Base-by-base conservation (phyloP, 2,113 vertebrate species). In the Pseudopodoces humilis region DNA sequence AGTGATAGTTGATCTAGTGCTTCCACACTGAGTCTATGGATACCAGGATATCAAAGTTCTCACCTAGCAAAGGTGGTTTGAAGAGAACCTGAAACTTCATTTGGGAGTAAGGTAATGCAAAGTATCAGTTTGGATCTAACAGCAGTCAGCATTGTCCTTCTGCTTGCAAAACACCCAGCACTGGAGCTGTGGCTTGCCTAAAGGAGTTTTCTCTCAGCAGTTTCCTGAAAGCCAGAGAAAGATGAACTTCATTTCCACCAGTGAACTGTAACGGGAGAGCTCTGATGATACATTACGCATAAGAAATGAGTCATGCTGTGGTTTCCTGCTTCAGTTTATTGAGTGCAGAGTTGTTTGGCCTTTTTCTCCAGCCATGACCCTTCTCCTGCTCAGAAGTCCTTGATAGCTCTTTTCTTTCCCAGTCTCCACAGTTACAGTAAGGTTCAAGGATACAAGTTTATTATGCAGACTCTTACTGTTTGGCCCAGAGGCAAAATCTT, bases 301-400 rank as follows among this genome's bases (percentile, higher is more conserved):
- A 65, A 96, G 53, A 76, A 95, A 96, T 97, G 86, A 97, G 84
- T 97, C 96, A 96, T 63, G 53, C 83, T 93, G 94, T 0, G 53
- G 95, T 96, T 97, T 97, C 83, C 96, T 97, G 96, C 87, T 89
- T 87, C 53, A 75, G 53, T 83, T 96, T 88, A 91, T 74, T 91
- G 76, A 97, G 72, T 58, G 49, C 87, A 95, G 63, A 71, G 65
- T 76, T 93, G 68, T 87, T 94, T 91, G 90, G 79, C 88, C 80
- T 93, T 95, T 92, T 90, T 75, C 88, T 93, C 60, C 56, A 60
- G 63, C 85, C 71, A 52, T 95, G 88, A 96, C 88, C 92, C 90
- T 85, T 83, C 75, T 88, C 52, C 72, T 76, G 70, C 83, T 92
- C 93, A 92, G 64, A 72, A 69, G 75, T 15, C 44, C 28, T 69